Evolutionary conservation across 2,797 vertebrate genomes (phyloP), one percentile per base, ranked within the genome.

Genomic region (Capromys pilorides): DNA sequence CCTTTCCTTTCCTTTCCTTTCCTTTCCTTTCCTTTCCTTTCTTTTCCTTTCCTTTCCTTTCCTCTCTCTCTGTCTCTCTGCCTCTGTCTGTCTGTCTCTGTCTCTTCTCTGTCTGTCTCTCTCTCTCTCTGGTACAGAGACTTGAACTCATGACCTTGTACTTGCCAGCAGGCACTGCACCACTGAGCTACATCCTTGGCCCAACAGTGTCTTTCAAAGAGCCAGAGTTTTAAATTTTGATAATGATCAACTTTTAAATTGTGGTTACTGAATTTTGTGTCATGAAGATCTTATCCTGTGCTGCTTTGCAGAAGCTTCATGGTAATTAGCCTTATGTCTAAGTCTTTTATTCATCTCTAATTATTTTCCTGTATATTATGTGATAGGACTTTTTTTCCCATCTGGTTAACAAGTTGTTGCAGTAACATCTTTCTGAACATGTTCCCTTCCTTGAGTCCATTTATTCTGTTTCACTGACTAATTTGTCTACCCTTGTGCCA

Each of bases 321-420:
- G 78, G 59, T 86, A 81, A 85, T 90, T 80, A 87, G 41, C 8
- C 10, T 86, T 88, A n/a, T 22, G 36, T 75, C 92, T 88, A 81
- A 83, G 75, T 86, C n/a, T 75, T 4, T 69, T 84, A n/a, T 49
- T 22, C 36, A 28, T 26, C 49, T 62, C 33, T 73, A 86, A 39
- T 57, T 75, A 64, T n/a, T 84, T 12, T 41, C 41, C 26, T 71
- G 45, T n/a, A 16, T 39, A 83, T 36, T 54, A 14, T n/a, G 75
- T 80, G 39, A 54, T 28, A 28, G 11, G 18, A 14, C 54, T 57
- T 79, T 69, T 54, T 57, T 13, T 36, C n/a, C 66, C 31, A 31
- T 36, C 10, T 54, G 19, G 84, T 84, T 73, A 84, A 26, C 39
- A 10, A 36, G 16, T 71, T 59, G 26, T 64, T 54, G 54, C 51